A percentile compares a stretch with the other conserved stretches of the same genome.
Conservation (phyloP, 1,140 invertebrate species). For the Heliothis subflexa region DNA sequence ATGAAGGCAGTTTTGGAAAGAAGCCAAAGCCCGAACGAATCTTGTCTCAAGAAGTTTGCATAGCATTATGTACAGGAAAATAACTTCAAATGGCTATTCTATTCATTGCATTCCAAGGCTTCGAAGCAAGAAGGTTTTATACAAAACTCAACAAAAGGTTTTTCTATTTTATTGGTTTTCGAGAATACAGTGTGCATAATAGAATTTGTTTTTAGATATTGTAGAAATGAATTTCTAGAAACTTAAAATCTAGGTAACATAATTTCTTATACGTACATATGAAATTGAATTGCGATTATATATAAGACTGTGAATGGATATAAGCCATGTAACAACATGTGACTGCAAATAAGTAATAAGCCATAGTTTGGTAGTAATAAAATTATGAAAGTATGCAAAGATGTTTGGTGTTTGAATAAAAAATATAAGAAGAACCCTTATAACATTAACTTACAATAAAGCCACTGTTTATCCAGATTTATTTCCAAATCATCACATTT, state of each 20-base stretch:
- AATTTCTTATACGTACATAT: too few relatives aligned
- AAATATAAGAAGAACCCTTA: too few relatives aligned
- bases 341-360: too few relatives aligned
- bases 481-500: neutral
- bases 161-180: conserved; percentile 13
- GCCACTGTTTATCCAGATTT: too few relatives aligned
- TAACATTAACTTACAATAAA: too few relatives aligned
- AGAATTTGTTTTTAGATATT: neutral
- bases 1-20: conserved; percentile 30
- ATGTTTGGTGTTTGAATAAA: too few relatives aligned
- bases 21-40: conserved; percentile 31
- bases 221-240: neutral
- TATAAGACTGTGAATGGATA: too few relatives aligned
- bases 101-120: conserved; percentile 31
- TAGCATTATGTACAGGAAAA: conserved; percentile 31
- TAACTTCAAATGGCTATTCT: conserved; percentile 32
- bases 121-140: conserved; percentile 1
- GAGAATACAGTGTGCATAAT: conserved; percentile 8
- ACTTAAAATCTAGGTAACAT: neutral
- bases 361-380: too few relatives aligned
- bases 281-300: too few relatives aligned
- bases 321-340: too few relatives aligned
- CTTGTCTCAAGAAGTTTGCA: conserved; percentile 40
- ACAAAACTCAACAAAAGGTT: conserved; percentile 19
- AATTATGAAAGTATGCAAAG: too few relatives aligned